Conservation (phyloP, 2,113 vertebrate species). For the Numenius arquata region DNA sequence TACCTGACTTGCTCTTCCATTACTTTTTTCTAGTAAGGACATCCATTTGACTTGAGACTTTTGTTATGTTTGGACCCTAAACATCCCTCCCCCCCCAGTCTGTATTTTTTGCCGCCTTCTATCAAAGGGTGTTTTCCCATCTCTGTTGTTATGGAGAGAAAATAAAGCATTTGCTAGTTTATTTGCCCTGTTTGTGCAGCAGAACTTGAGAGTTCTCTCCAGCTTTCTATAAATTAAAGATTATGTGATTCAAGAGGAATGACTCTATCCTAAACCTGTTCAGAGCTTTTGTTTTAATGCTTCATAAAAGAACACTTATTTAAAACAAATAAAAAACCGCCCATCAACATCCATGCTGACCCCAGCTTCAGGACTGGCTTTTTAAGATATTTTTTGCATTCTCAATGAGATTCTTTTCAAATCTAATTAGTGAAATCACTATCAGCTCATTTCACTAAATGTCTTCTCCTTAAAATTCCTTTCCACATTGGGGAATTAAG, state of each 20-base stretch:
- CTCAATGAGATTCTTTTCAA: neutral
- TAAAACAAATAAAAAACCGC: neutral
- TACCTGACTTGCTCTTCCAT: neutral
- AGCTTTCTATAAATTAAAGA: neutral
- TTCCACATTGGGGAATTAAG: neutral
- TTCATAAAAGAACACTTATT: neutral
- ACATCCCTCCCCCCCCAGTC: neutral
- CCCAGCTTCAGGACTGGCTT: neutral
- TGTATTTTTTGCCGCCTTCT: neutral
- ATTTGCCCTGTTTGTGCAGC: neutral
- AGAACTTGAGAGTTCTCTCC: neutral
- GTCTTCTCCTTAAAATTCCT: neutral
- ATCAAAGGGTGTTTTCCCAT: neutral
- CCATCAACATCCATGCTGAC: neutral
- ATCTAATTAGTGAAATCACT: neutral
- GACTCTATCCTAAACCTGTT: neutral
- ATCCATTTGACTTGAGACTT: neutral
- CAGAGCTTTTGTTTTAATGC: neutral
- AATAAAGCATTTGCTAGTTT: neutral
- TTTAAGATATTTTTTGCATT: neutral
- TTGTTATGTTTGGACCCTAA: neutral
- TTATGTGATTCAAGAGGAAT: neutral
- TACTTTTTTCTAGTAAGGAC: neutral
- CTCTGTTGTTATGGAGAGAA: neutral
- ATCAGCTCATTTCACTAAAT: neutral